Evolutionary conservation across 2,888 invertebrate species (phyloP).

Genomic region (Galerucella nymphaeae): DNA sequence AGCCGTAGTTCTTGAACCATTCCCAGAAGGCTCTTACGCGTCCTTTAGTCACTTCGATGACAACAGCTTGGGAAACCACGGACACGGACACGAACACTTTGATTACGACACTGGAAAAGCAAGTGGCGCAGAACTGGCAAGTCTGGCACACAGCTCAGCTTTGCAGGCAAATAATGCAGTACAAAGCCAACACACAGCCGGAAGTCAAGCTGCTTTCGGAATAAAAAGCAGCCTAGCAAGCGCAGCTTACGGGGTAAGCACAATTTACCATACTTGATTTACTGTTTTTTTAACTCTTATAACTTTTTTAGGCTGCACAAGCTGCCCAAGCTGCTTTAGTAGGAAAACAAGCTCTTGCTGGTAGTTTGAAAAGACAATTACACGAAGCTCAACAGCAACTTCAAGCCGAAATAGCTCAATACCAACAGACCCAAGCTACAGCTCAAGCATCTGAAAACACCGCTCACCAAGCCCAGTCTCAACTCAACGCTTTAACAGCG

Average conservation of each 20-base stretch:
- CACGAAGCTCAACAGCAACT: constrained; percentile 74
- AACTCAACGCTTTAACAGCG: constrained; percentile 74
- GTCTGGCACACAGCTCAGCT: constrained; percentile 75
- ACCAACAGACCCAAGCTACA: constrained; percentile 76
- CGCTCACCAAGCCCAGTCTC: constrained; percentile 76
- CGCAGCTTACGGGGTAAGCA: constrained; percentile 68
- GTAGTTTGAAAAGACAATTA: constrained; percentile 74
- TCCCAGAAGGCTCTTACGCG: constrained; percentile 16
- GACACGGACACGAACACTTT: not conserved
- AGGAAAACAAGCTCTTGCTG: constrained; percentile 68
- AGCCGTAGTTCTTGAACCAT: constrained; percentile 30
- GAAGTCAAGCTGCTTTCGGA: constrained; percentile 78
- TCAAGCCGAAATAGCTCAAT: constrained; percentile 74
- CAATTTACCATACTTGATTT: not conserved
- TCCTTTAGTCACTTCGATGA: constrained; percentile 23
- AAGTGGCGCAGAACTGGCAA: constrained; percentile 73
- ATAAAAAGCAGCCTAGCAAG: constrained; percentile 80
- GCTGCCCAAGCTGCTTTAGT: constrained; percentile 73
- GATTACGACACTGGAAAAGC: constrained; percentile 21
- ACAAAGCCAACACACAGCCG: constrained; percentile 76
- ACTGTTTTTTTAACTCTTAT: not conserved
- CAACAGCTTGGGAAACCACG: constrained; percentile 10
- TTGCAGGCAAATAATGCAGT: constrained; percentile 78
- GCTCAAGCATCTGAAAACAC: constrained; percentile 76
- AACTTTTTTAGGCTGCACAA: constrained; percentile 68